Evolutionary conservation across 1,140 invertebrate species (phyloP).

Genomic region (Holotrichia oblita): DNA sequence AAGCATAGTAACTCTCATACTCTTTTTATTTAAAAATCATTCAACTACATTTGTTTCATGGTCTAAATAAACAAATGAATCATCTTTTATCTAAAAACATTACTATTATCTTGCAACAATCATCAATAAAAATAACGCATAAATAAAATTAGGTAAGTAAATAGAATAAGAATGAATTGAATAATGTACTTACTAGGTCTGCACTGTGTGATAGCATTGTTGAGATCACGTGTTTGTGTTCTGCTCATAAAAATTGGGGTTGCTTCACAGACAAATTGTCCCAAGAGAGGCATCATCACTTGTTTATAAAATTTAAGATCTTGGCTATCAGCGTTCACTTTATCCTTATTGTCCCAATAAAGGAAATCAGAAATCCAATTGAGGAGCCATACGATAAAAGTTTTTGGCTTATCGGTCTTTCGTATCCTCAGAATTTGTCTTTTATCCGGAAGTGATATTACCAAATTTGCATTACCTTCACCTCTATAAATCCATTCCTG

Average conservation of each 20-base stretch:
- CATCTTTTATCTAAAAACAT: too few relatives aligned
- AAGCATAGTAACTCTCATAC: too few relatives aligned
- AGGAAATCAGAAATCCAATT: conserved; percentile 51
- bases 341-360: conserved; percentile 49
- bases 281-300: conserved; percentile 54
- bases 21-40: too few relatives aligned
- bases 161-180: not conserved
- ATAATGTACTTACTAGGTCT: conserved; percentile 33
- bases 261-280: conserved; percentile 46
- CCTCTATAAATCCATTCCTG: conserved; percentile 56
- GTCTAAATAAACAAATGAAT: too few relatives aligned
- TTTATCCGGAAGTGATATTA: conserved; percentile 51
- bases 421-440: conserved; percentile 54
- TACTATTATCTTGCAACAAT: not conserved
- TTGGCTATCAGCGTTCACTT: conserved; percentile 48
- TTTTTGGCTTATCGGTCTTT: conserved; percentile 53
- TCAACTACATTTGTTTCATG: too few relatives aligned
- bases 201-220: conserved; percentile 29
- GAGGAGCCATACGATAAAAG: conserved; percentile 51
- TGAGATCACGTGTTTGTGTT: conserved; percentile 38
- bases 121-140: not conserved
- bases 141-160: not conserved
- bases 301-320: conserved; percentile 55
- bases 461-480: conserved; percentile 57
- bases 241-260: conserved; percentile 25